These are phyloP conservation scores for Papilio glaucus DNA, from an alignment of 1,140 invertebrate genomes.

Conservation along the genomic window DNA sequence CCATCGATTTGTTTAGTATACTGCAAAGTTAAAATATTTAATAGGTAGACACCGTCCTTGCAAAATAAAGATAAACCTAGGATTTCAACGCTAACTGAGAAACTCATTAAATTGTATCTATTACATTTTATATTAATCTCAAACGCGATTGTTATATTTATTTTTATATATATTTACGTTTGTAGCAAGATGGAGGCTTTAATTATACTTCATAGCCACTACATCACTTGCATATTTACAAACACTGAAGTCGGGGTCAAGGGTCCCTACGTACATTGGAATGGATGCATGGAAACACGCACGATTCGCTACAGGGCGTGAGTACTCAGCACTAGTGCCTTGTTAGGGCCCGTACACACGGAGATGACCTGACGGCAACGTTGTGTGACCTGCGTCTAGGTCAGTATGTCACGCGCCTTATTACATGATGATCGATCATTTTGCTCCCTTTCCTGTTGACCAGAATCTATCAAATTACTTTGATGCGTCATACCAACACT, in stretches of 20 bases:
- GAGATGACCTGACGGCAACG: conserved; percentile 10
- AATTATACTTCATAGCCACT: background rate
- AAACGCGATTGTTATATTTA: too few species aligned
- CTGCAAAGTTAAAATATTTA: too few species aligned
- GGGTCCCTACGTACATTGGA: background rate
- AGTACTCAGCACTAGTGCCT: conserved; percentile 25
- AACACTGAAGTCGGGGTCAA: background rate
- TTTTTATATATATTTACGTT: too few species aligned
- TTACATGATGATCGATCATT: conserved; percentile 22
- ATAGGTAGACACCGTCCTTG: too few species aligned
- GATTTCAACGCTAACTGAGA: too few species aligned
- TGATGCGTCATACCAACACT: background rate
- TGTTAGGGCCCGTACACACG: conserved; percentile 26
- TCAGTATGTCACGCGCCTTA: conserved; percentile 12
- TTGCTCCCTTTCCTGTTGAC: conserved; percentile 9
- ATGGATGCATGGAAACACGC: conserved; percentile 29
- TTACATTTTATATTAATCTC: too few species aligned
- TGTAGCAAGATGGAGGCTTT: background rate
- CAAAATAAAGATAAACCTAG: too few species aligned
- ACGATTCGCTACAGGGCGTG: conserved; percentile 35
- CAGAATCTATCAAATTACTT: conserved; percentile 6
- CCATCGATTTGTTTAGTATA: too few species aligned
- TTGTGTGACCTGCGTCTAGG: conserved; percentile 10
- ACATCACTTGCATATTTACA: conserved; percentile 23
- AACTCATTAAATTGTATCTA: too few species aligned